A percentile compares a stretch with the other conserved stretches of the same genome.
phyloP scores from a whole-genome alignment of 2,888 invertebrate species.

The Diarsia rubi region DNA sequence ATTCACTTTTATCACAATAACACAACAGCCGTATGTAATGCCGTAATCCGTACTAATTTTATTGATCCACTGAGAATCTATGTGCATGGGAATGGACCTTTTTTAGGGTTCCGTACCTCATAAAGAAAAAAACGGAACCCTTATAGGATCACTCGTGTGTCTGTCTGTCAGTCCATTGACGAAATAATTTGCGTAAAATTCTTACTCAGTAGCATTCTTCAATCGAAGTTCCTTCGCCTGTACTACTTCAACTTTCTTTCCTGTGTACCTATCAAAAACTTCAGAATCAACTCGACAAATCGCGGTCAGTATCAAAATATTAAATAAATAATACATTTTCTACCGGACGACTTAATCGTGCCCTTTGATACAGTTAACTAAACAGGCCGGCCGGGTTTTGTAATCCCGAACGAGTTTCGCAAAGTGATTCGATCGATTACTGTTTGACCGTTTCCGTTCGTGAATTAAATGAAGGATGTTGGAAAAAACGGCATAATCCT shows the following conservation, averaged over 20 bases:
- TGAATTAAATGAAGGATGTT: conserved; percentile 61
- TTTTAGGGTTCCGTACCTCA: no score
- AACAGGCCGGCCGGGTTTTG: conserved; percentile 51
- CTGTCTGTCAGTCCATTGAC: no score
- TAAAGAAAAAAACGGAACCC: no score
- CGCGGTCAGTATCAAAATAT: conserved; percentile 71
- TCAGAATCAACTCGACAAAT: conserved; percentile 67
- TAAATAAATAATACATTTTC: conserved; percentile 73
- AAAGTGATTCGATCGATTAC: conserved; percentile 54
- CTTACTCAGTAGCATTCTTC: conserved; percentile 77
- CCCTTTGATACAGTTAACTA: conserved; percentile 63
- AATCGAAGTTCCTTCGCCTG: conserved; percentile 69
- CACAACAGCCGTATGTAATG: no score
- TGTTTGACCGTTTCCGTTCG: conserved; percentile 40
- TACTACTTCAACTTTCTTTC: conserved; percentile 74
- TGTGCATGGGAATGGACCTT: no score
- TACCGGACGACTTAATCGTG: conserved; percentile 45
- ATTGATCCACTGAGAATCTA: no score
- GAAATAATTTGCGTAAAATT: conserved; percentile 8
- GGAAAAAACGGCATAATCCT: conserved; percentile 44
- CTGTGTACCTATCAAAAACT: conserved; percentile 78
- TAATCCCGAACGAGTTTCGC: conserved; percentile 62
- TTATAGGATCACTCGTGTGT: no score
- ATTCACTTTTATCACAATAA: no score
- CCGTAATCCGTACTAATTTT: no score